These are phyloP conservation scores for Nymphalis urticae DNA, from an alignment of 2,888 invertebrate genomes.

Conservation along the genomic window DNA sequence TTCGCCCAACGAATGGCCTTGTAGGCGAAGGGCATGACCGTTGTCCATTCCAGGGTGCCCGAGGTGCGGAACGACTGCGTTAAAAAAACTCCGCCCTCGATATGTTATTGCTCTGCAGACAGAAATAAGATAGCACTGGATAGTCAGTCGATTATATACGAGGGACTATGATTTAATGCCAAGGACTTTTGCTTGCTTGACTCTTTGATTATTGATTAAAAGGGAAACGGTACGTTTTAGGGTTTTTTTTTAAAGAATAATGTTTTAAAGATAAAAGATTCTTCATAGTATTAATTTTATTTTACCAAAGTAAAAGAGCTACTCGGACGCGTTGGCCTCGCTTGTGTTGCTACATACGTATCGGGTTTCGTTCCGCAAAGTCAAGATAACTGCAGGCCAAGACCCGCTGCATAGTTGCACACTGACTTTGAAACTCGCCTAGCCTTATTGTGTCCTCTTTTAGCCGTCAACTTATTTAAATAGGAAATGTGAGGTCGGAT, in stretches of 20 bases:
- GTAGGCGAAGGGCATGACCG: constrained; percentile 43
- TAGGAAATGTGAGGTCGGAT: constrained; percentile 66
- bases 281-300: too few relatives aligned
- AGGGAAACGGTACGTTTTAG: too few relatives aligned
- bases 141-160: neutral
- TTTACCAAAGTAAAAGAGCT: constrained; percentile 18
- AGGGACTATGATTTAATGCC: neutral
- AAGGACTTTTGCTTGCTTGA: neutral
- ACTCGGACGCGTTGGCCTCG: constrained; percentile 60
- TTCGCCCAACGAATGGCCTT: constrained; percentile 56
- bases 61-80: constrained; percentile 47
- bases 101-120: neutral
- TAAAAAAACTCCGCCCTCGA: constrained; percentile 33
- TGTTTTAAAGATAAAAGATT: too few relatives aligned
- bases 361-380: constrained; percentile 79
- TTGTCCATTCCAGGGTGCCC: constrained; percentile 42
- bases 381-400: constrained; percentile 68
- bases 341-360: constrained; percentile 65
- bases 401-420: constrained; percentile 61
- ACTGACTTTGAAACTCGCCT: constrained; percentile 63
- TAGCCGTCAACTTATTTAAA: constrained; percentile 64
- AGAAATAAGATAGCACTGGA: constrained; percentile 8
- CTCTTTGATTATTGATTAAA: too few relatives aligned
- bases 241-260: too few relatives aligned
- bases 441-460: constrained; percentile 66